phyloP scores from a whole-genome alignment of 2,888 invertebrate species.

The Diogma glabrata region DNA sequence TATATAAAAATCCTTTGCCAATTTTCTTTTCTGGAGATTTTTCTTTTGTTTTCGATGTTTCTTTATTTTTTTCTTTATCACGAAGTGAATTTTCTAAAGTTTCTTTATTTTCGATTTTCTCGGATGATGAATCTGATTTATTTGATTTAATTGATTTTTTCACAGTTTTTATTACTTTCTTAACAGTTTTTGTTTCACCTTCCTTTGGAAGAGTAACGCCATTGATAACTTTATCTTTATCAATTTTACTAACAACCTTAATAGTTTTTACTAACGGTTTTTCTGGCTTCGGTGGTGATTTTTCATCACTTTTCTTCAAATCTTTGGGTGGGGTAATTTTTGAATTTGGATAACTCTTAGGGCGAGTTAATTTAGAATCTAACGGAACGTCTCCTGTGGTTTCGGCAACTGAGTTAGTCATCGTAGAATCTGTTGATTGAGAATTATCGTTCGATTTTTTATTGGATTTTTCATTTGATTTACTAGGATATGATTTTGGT shows the following conservation, averaged over 20 bases:
- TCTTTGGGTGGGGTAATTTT: conserved; percentile 34
- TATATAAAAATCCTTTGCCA: conserved; percentile 52
- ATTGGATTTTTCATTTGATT: conserved; percentile 26
- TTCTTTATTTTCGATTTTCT: conserved; percentile 20
- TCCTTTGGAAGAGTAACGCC: background rate
- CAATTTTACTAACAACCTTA: background rate
- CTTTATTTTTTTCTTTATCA: conserved; percentile 26
- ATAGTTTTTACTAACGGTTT: background rate
- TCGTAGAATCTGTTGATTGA: background rate
- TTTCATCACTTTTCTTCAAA: conserved; percentile 27
- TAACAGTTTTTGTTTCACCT: conserved; percentile 20
- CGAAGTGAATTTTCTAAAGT: conserved; percentile 18
- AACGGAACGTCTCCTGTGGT: conserved; percentile 22
- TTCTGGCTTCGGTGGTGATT: conserved; percentile 28
- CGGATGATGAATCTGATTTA: conserved; percentile 22
- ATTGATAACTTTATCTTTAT: conserved; percentile 23
- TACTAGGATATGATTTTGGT: conserved; percentile 45
- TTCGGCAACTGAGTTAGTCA: conserved; percentile 1
- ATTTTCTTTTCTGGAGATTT: conserved; percentile 48
- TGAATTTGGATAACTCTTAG: conserved; percentile 46
- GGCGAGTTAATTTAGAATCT: conserved; percentile 33
- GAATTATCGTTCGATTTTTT: conserved; percentile 18
- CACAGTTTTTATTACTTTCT: conserved; percentile 19
- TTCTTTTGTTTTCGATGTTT: conserved; percentile 26
- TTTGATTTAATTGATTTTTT: conserved; percentile 12